Evolutionary conservation across 2,888 invertebrate species (phyloP).

Genomic region (Tyria jacobaeae): DNA sequence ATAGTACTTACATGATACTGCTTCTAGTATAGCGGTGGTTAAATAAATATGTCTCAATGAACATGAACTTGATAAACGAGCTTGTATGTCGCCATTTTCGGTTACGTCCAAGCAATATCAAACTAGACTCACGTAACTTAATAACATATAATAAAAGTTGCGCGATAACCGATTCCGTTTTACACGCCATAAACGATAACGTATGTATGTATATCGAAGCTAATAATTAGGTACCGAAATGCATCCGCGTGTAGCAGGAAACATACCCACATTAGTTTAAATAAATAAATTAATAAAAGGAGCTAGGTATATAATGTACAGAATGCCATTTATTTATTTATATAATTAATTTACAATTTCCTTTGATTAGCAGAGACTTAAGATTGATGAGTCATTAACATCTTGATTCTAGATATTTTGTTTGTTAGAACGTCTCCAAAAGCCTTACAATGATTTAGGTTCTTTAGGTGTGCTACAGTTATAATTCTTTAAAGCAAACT

Average conservation of each 20-base stretch:
- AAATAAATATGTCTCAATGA: not conserved
- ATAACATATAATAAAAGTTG: conserved; percentile 1
- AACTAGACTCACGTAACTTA: conserved; percentile 13
- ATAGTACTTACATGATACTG: not conserved
- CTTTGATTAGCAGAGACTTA: conserved; percentile 38
- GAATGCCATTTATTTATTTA: conserved; percentile 55
- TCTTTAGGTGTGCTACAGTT: too few species aligned
- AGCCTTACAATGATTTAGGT: not conserved
- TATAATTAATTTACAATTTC: conserved; percentile 44
- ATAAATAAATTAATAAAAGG: conserved; percentile 34
- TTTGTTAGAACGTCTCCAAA: not conserved
- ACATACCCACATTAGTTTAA: conserved; percentile 40
- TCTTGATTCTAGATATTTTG: not conserved
- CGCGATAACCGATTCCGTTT: conserved; percentile 11
- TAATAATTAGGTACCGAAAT: conserved; percentile 44
- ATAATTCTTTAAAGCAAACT: too few species aligned
- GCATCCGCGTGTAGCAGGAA: conserved; percentile 48
- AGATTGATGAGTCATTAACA: conserved; percentile 25
- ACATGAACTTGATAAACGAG: not conserved
- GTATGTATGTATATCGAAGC: conserved; percentile 31
- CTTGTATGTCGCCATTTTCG: conserved; percentile 12
- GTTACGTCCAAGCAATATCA: conserved; percentile 11
- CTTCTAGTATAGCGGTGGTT: not conserved
- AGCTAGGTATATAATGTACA: conserved; percentile 47
- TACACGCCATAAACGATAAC: conserved; percentile 30